Conservation (phyloP, 2,888 invertebrate species). For the Nebria brevicollis region DNA sequence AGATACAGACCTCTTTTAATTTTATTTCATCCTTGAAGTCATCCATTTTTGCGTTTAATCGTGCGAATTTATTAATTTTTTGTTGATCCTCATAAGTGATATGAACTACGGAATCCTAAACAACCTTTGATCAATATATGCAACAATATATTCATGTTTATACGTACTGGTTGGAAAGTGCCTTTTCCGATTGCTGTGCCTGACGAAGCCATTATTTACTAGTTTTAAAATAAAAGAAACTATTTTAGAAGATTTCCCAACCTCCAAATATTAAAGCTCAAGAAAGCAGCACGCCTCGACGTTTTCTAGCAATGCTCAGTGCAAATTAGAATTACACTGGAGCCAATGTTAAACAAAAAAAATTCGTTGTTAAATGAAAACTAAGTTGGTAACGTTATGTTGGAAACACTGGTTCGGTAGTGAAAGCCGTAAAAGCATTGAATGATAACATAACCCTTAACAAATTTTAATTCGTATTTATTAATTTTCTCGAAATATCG, state of each 20-base stretch:
- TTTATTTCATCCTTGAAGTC: slow-evolving; percentile 90
- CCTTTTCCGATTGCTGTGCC: slow-evolving; percentile 67
- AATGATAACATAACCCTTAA: background rate
- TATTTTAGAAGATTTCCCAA: slow-evolving; percentile 6
- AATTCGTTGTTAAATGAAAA: no score
- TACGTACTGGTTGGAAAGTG: slow-evolving; percentile 76
- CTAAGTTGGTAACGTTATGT: background rate
- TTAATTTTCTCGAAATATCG: background rate
- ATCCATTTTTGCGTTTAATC: slow-evolving; percentile 90
- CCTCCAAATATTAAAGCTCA: background rate
- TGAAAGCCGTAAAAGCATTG: no score
- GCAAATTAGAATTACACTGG: background rate
- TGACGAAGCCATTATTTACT: slow-evolving; percentile 34
- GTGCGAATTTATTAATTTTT: slow-evolving; percentile 96
- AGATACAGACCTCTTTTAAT: slow-evolving; percentile 73
- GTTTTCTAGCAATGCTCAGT: background rate
- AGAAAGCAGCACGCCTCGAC: background rate
- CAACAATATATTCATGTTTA: slow-evolving; percentile 20
- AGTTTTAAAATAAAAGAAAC: background rate
- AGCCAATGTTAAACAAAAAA: background rate
- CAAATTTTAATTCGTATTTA: background rate
- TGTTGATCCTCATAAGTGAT: slow-evolving; percentile 97
- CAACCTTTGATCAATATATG: slow-evolving; percentile 25
- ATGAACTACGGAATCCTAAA: slow-evolving; percentile 87
- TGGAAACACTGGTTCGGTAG: background rate